Conservation (phyloP, 2,113 vertebrate genomes). For the Stegostoma tigrinum region DNA sequence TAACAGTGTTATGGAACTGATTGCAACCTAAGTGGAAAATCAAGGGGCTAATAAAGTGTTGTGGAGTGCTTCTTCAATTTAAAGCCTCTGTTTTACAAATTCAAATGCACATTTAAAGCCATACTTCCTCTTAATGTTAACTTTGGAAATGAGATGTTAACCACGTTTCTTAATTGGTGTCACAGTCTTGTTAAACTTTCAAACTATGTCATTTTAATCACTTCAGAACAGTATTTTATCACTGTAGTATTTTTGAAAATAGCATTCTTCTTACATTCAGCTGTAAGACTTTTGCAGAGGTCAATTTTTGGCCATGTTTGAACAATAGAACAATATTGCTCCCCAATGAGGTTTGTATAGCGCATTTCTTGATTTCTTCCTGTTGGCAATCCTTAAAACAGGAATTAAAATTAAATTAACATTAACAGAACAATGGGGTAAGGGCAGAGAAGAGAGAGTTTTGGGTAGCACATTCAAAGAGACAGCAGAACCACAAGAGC, state of each 20-base stretch:
- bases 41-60: neutral
- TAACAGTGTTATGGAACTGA: neutral
- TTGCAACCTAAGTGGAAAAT: neutral
- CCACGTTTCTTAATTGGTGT: conserved; percentile 5
- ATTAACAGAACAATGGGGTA: neutral
- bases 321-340: neutral
- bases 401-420: neutral
- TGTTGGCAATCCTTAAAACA: neutral
- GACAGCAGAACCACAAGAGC: neutral
- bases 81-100: neutral
- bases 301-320: neutral
- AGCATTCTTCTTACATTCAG: neutral
- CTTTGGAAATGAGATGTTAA: neutral
- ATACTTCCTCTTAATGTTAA: neutral
- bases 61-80: neutral
- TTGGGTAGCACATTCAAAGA: neutral
- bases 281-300: neutral
- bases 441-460: neutral
- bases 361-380: neutral
- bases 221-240: neutral
- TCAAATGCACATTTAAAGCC: neutral
- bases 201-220: neutral
- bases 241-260: neutral
- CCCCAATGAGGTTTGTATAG: neutral
- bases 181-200: neutral